Percentiles rank a stretch among this genome's conserved stretches.
Evolutionary conservation across 2,113 vertebrate genomes (phyloP).

Genomic region (Saguinus imperator): DNA sequence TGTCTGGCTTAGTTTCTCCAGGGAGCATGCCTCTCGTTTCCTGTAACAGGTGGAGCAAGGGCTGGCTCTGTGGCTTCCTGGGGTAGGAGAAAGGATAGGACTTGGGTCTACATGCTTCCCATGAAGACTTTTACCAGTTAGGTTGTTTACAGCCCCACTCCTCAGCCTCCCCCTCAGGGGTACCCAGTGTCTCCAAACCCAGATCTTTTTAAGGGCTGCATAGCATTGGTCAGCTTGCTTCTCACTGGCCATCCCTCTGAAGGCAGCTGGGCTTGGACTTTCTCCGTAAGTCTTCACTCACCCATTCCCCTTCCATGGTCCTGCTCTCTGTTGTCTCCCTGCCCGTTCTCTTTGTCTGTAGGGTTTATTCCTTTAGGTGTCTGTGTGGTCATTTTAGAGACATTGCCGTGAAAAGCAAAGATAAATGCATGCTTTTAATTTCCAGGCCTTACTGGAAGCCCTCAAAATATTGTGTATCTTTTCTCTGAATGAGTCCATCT

Average conservation of each 20-base stretch:
- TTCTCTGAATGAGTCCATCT: not conserved
- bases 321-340: not conserved
- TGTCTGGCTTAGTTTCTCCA: not conserved
- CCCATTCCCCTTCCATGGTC: not conserved
- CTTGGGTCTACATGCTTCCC: not conserved
- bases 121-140: not conserved
- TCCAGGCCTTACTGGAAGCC: conserved; percentile 10
- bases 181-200: not conserved
- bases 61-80: not conserved
- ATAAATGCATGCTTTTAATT: conserved; percentile 6
- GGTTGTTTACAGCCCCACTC: not conserved
- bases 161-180: not conserved
- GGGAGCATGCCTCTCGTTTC: not conserved
- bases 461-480: not conserved
- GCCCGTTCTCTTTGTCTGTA: not conserved
- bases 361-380: not conserved
- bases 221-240: not conserved
- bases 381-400: not conserved
- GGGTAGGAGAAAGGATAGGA: not conserved
- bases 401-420: not conserved
- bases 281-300: not conserved
- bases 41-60: not conserved
- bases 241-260: not conserved
- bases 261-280: not conserved
- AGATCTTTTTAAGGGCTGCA: rapidly evolving